Conservation (phyloP, 2,888 invertebrate species). For the Callinectes sapidus region DNA sequence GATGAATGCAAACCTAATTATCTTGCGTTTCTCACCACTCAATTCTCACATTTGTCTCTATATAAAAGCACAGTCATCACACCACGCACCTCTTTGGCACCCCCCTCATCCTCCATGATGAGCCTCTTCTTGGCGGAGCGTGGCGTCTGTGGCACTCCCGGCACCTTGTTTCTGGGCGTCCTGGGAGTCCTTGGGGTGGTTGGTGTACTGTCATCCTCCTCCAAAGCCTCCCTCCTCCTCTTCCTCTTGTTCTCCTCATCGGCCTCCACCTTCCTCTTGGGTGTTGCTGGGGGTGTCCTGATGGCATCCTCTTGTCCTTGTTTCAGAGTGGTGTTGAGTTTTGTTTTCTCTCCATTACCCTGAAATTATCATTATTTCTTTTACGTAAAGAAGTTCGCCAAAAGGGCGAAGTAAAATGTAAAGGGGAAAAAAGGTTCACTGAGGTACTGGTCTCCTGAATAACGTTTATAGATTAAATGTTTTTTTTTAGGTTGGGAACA, state of each 20-base stretch:
- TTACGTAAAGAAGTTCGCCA: no score
- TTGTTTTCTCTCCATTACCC: not conserved
- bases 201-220: not conserved
- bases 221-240: slow-evolving; percentile 41
- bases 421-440: no score
- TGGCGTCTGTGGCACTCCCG: slow-evolving; percentile 4
- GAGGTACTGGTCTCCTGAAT: no score
- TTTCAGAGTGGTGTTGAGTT: not conserved
- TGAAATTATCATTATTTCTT: not conserved
- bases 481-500: no score
- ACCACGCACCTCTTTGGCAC: not conserved
- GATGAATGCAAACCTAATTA: no score
- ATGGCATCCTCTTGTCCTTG: not conserved
- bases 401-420: no score
- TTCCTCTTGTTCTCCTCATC: slow-evolving; percentile 36
- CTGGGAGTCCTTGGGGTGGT: slow-evolving; percentile 24
- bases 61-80: no score
- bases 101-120: slow-evolving; percentile 42
- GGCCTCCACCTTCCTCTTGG: slow-evolving; percentile 52
- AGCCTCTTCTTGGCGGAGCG: slow-evolving; percentile 65
- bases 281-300: slow-evolving; percentile 41
- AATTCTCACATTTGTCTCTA: no score
- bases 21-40: no score
- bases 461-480: no score
- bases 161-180: not conserved